Base-by-base conservation (phyloP, 1,140 invertebrate species). In the Samia ricini region DNA sequence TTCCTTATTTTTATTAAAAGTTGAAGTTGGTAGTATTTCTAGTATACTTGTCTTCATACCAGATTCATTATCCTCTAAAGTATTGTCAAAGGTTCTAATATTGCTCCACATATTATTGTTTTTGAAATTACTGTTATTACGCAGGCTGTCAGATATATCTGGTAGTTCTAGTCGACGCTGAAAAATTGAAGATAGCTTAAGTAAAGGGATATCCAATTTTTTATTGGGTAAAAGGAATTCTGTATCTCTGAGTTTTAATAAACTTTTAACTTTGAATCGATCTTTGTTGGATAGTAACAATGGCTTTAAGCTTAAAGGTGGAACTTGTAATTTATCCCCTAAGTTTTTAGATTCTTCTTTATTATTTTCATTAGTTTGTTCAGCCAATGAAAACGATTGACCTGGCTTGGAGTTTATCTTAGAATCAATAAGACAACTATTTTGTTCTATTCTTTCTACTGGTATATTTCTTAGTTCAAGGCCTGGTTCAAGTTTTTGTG, bases 201-300 rank as follows among this genome's bases (percentile, higher is more conserved):
- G n/a, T 42, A 42, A 42, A 12, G 33, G 33, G n/a, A 12, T 42
- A 12, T 42, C 33, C 4, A 42, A 15, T 12, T 42, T 42, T 42
- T 42, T 42, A 42, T 15, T 42, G 48, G 36, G 59, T 7, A 61
- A 61, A 23, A 70, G 23, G 4, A 72, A 36, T 36, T 75, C 69
- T 8, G 69, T 63, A 55, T 75, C 73, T 68, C 64, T 72, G 36
- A 76, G 63, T 24, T 70, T 76, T 18, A 72, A 49, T 42, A 76
- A 51, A 29, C 62, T 64, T 54, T 66, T 68, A 5, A 72, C 48
- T 24, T 55, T 36, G 52, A 63, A 50, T 21, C 57, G 60, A 19
- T 29, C n/a, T 8, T 49, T 50, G 22, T 49, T 26, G 7, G 56
- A n/a, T 12, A 33, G 8, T 20, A 57, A 42, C 7, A 12, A 42